Evolutionary conservation across 1,140 invertebrate genomes (phyloP).

Genomic region (Papilio helenus): DNA sequence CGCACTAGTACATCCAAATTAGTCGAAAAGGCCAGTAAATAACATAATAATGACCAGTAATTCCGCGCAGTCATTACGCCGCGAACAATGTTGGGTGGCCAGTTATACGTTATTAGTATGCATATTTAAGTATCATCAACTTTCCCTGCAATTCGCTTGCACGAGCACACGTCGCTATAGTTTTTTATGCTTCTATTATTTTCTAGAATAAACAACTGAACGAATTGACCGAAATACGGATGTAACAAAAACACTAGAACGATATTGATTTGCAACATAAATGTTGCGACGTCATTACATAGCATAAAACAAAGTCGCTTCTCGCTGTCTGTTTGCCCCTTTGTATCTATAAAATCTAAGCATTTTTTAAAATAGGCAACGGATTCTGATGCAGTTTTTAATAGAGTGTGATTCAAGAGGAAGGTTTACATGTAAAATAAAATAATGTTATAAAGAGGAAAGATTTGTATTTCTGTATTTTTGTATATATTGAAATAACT

Average conservation of each 20-base stretch:
- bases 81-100: conserved; percentile 28
- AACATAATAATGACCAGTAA: conserved; percentile 12
- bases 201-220: conserved; percentile 28
- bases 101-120: conserved; percentile 45
- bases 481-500: too few relatives aligned
- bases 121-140: conserved; percentile 55
- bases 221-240: not conserved
- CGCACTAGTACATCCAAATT: not conserved
- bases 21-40: conserved; percentile 24
- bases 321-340: too few relatives aligned
- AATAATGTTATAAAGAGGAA: too few relatives aligned
- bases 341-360: too few relatives aligned
- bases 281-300: too few relatives aligned
- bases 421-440: too few relatives aligned
- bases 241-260: not conserved
- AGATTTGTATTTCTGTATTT: too few relatives aligned
- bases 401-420: too few relatives aligned
- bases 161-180: conserved; percentile 42
- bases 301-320: too few relatives aligned
- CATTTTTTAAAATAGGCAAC: too few relatives aligned
- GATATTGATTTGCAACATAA: too few relatives aligned
- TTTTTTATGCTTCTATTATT: conserved; percentile 53
- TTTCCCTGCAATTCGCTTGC: conserved; percentile 52
- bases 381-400: too few relatives aligned
- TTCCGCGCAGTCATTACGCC: conserved; percentile 17